Conservation (phyloP, 2,888 invertebrate genomes). For the Watsonalla cultraria region DNA sequence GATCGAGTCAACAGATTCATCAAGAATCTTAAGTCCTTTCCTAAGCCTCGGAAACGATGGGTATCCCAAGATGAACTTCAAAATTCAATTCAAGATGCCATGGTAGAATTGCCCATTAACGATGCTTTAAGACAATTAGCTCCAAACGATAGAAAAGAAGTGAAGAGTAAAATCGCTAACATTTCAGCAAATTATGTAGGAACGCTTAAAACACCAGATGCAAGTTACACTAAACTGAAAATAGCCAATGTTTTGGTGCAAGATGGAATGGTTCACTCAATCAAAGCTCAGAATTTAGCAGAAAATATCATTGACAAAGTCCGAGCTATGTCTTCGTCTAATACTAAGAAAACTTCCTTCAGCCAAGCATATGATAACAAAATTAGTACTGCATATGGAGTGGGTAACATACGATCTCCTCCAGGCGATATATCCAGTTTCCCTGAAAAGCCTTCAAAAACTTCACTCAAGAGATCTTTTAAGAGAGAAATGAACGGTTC, state of each 20-base stretch:
- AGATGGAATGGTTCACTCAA: background rate
- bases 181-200: constrained; percentile 16
- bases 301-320: constrained; percentile 10
- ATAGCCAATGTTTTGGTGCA: background rate
- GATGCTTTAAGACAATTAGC: constrained; percentile 5
- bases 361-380: background rate
- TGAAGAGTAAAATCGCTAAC: constrained; percentile 14
- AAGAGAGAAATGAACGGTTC: background rate
- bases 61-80: constrained; percentile 6
- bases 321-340: constrained; percentile 5
- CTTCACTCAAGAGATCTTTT: background rate
- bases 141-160: constrained; percentile 8
- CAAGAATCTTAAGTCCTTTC: background rate
- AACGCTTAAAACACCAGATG: background rate
- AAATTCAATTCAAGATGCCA: constrained; percentile 11
- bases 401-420: background rate
- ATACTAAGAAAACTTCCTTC: background rate
- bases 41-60: background rate
- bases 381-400: background rate
- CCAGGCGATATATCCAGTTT: background rate
- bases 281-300: constrained; percentile 12
- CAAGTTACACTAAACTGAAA: background rate
- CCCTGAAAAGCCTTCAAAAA: background rate
- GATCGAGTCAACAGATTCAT: background rate
- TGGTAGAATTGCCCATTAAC: constrained; percentile 12